Evolutionary conservation across 2,113 vertebrate genomes (phyloP).

Genomic region (Ceyx cyanopectus): DNA sequence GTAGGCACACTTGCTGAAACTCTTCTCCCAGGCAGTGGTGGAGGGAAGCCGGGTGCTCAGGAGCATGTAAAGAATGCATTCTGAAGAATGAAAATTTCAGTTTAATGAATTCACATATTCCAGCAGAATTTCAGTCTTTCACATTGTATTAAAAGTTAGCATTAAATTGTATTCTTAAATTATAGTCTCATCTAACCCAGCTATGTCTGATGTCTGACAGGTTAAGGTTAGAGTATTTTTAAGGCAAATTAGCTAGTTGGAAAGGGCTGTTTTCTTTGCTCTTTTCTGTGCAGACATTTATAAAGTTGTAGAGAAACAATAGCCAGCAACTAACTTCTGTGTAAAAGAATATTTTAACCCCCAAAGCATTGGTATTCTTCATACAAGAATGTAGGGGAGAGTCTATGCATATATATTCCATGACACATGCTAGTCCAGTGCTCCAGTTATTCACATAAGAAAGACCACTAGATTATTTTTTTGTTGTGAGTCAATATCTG

Average conservation of each 20-base stretch:
- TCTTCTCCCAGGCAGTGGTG: accelerated
- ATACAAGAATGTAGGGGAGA: not conserved
- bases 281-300: constrained; percentile 30
- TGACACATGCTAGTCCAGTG: not conserved
- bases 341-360: not conserved
- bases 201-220: constrained; percentile 28
- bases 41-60: not conserved
- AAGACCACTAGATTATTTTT: not conserved
- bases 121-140: constrained; percentile 55
- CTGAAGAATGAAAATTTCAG: constrained; percentile 62
- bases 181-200: constrained; percentile 12
- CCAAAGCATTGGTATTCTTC: not conserved
- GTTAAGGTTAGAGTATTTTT: constrained; percentile 20
- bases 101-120: constrained; percentile 62
- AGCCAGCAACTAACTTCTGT: constrained; percentile 1
- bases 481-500: not conserved
- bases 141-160: constrained; percentile 45
- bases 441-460: not conserved
- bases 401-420: not conserved
- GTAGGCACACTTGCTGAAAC: accelerated
- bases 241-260: constrained; percentile 40
- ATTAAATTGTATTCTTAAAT: constrained; percentile 55
- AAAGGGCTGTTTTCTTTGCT: not conserved
- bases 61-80: constrained; percentile 30
- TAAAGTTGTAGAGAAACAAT: not conserved